Base-by-base conservation (phyloP, 23 tunicate species). In the Ascidia mentula region DNA sequence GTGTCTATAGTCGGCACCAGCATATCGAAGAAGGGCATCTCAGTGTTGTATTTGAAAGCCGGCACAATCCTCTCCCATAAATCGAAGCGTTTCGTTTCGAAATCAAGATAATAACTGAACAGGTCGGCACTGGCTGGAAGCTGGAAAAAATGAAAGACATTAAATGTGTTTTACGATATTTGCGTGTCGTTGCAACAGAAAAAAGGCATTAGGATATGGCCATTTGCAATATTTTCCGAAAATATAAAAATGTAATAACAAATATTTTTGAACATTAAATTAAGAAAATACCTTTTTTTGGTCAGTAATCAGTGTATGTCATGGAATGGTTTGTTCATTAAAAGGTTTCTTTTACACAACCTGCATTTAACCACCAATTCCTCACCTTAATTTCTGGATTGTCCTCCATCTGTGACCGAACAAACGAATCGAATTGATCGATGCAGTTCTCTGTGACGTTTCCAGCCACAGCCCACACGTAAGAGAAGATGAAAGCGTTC, bases 1-100 rank as follows among this genome's bases (percentile, higher is more conserved):
- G 99, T 96, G 69, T 96, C 99, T 33, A 96, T 82, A 38, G 99
- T 96, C 18, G 99, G 99, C 37, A 96, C 99, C 77, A 96, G 82
- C 83, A 96, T 91, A 69, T 96, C 99, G 40, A 96, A 96, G 87
- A 96, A 96, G n/a, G 95, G 94, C 26, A 73, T 39, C 40, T 91
- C 91, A 37, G 85, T 24, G 76, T 84, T 46, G 82, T 96, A 96
- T 78, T 91, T 91, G 82, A 96, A 96, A 22, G 79, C 32, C 22
- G 99, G 94, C 8, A 96, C 77, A 59, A 87, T 87, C 45, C 91
- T 76, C 45, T 96, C 99, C 99, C 99, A 96, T 20, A 76, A 17
- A 36, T 93, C 98, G 61, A 85, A 93, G 17, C 98, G 82, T 38
- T 84, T 88, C 82, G 80, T 69, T 79, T 93, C 98, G 61, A 88